Base-by-base conservation (phyloP, 2,797 vertebrate genomes). In the Danio aesculapii region DNA sequence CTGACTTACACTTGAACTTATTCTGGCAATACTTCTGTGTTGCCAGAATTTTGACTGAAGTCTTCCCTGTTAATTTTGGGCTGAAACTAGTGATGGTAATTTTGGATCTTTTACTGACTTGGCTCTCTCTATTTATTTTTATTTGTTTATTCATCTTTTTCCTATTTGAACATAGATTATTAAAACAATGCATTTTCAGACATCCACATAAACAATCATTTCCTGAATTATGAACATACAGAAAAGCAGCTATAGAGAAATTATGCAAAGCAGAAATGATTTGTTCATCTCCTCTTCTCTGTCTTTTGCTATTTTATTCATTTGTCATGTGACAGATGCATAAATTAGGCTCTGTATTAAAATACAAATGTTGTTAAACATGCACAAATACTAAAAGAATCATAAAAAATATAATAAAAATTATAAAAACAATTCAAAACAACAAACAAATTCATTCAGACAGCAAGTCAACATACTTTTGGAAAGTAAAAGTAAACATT, bases 41-140 rank as follows among this genome's bases (percentile, higher is more conserved):
- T 11, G 14, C 12, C 44, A 61, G 57, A 47, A 7, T 61, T 47
- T 61, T 61, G 6, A 49, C 19, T 39, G 46, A 50, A 39, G 9
- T 62, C 13, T 77, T 77, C 47, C 13, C 63, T 30, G 14, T 13
- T 30, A 17, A 46, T 39, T 77, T 67, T 47, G 10, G 12, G n/a
- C n/a, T 44, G 14, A 13, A 46, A 44, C 1, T 12, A 57, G 58
- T 7, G 21, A 59, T 59, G 19, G 21, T 21, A 70, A 53, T 14
- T 70, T 70, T 5, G 3, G 17, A 49, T 67, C 6, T 67, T 67
- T 67, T 49, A 49, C 46, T 67, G n/a, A 13, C 44, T 47, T 67
- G 44, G 11, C 4, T 21, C 10, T 47, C 46, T 9, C 46, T 6
- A 66, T 46, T 44, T 6, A 43, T 63, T 63, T 43, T n/a, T n/a